Conservation (phyloP, 2,888 invertebrate genomes). For the Leucozona laternaria region DNA sequence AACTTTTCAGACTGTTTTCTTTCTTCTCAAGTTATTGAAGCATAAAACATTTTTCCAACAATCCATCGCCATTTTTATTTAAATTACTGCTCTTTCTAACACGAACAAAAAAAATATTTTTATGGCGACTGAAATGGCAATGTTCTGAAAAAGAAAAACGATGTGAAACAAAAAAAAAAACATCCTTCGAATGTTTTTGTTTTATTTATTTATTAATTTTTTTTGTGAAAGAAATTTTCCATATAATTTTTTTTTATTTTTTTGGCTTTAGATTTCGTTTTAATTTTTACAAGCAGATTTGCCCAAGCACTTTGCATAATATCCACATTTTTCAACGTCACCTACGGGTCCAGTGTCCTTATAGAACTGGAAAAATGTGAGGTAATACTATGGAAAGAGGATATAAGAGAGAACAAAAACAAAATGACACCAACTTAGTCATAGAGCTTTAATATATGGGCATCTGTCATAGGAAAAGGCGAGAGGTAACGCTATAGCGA, state of each 20-base stretch:
- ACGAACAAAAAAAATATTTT: neutral
- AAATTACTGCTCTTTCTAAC: neutral
- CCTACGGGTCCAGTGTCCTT: conserved; percentile 71
- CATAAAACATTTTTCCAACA: neutral
- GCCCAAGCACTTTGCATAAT: conserved; percentile 80
- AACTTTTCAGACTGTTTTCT: too few relatives aligned
- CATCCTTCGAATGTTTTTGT: conserved; percentile 52
- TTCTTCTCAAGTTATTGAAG: neutral
- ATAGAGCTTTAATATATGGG: conserved; percentile 61
- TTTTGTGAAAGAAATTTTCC: conserved; percentile 23
- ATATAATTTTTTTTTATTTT: conserved; percentile 23
- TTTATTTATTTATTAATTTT: conserved; percentile 43
- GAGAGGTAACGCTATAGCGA: conserved; percentile 33
- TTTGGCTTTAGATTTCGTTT: conserved; percentile 52
- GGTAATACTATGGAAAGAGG: conserved; percentile 34
- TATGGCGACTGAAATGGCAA: conserved; percentile 51
- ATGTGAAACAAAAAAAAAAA: conserved; percentile 31
- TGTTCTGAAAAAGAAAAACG: conserved; percentile 51
- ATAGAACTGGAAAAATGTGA: conserved; percentile 51
- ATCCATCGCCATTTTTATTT: neutral
- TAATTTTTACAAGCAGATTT: conserved; percentile 73
- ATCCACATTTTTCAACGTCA: conserved; percentile 83
- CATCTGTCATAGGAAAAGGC: conserved; percentile 39
- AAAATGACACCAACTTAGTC: conserved; percentile 55
- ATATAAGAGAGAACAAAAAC: conserved; percentile 32